Evolutionary conservation across 1,140 invertebrate genomes (phyloP), one percentile per base, ranked within the genome.

Genomic region (Vollenhovia emeryi): DNA sequence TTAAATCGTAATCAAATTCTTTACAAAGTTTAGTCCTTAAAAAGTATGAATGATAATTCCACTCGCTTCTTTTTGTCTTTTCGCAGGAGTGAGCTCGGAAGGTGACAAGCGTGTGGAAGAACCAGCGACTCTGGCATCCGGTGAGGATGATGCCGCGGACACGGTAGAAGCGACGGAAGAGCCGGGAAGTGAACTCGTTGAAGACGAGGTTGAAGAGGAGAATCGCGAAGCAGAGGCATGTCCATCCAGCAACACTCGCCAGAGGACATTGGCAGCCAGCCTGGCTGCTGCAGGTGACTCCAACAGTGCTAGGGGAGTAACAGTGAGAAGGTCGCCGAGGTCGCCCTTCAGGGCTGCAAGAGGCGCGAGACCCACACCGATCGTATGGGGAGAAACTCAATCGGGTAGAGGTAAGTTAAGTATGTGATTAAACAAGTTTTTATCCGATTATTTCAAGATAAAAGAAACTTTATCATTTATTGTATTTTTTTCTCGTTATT

Each of bases 121-220:
- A 80, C 93, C 93, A 40, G 95, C 89, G 0, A 87, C 91, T 13
- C 89, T 91, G 9, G 89, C 84, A 2, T 93, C 94, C 0, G 92
- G 66, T 0, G 94, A 94, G 13, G 94, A 95, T 18, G 93, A 94
- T 43, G 80, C 87, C 0, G 90, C 93, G 0, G 94, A 94, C n/a
- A 82, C 91, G 3, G 93, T 90, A 5, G 94, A 94, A 80, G 91
- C 83, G 15, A 78, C 86, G 0, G 93, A 93, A 80, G 93, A 94
- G 59, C 33, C 84, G 7, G 87, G 68, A 64, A 87, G 69, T 4
- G 89, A 90, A 13, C 87, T 94, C 15, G 93, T 95, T 36, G 96
- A 97, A 90, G 97, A 97, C 85, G 97, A 97, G 91, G 96, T 96
- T 6, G 97, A 97, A 93, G 94, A 94, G 8, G 91, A 93, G 74